These are phyloP conservation scores for Aplidium turbinatum DNA, from an alignment of 23 tunicate genomes.

Conservation along the genomic window DNA sequence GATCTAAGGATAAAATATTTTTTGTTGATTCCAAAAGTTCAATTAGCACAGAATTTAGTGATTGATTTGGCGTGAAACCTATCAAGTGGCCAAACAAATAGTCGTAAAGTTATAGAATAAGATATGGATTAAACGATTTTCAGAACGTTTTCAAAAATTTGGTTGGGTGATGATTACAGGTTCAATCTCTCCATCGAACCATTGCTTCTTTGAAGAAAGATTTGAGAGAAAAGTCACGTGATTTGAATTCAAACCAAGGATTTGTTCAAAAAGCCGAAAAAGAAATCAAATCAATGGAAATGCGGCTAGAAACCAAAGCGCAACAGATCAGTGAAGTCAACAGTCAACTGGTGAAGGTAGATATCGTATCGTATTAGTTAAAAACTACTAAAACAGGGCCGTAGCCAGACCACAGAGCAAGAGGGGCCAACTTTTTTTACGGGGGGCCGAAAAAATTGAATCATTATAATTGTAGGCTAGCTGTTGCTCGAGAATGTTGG, in stretches of 20 bases:
- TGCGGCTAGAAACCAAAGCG: slow-evolving; percentile 86
- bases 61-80: no score
- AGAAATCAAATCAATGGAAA: slow-evolving; percentile 84
- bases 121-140: background rate
- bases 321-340: slow-evolving; percentile 84
- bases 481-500: no score
- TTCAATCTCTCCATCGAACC: slow-evolving; percentile 58
- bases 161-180: slow-evolving; percentile 22
- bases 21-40: no score
- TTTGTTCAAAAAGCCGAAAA: slow-evolving; percentile 77
- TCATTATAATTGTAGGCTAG: no score
- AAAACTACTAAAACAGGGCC: no score
- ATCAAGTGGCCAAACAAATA: background rate
- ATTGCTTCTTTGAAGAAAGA: slow-evolving; percentile 80
- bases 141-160: background rate
- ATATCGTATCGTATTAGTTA: no score
- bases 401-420: no score
- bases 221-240: slow-evolving; percentile 70
- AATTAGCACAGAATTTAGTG: no score
- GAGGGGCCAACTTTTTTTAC: no score
- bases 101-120: background rate
- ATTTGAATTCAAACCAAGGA: slow-evolving; percentile 74
- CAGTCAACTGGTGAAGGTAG: slow-evolving; percentile 67
- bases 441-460: no score
- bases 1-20: no score